Evolutionary conservation across 2,113 vertebrate species (phyloP).

Genomic region (Ascaphus truei): DNA sequence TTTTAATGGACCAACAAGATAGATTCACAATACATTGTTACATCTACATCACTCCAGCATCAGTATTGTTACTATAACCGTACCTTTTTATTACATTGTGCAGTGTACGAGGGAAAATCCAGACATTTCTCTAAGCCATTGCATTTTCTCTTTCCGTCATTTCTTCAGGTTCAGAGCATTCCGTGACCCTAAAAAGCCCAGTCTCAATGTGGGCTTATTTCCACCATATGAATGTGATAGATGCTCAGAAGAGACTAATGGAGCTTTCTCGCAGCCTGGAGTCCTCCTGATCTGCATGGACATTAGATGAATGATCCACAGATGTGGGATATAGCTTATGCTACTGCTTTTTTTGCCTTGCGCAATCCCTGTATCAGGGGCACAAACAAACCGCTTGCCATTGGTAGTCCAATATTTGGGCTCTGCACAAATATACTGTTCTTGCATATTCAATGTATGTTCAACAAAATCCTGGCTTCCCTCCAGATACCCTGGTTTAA

Average conservation of each 20-base stretch:
- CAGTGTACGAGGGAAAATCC: too few species aligned
- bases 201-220: conserved; percentile 73
- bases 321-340: not conserved
- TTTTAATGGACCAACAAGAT: too few species aligned
- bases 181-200: conserved; percentile 65
- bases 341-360: not conserved
- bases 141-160: too few species aligned
- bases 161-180: conserved; percentile 75
- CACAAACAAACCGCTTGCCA: not conserved
- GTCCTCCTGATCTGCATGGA: conserved; percentile 48
- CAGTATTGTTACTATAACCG: too few species aligned
- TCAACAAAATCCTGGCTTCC: too few species aligned
- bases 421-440: too few species aligned
- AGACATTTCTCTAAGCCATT: too few species aligned
- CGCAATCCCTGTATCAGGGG: conserved; percentile 28
- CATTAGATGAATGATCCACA: not conserved
- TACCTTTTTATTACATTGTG: too few species aligned
- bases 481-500: not conserved
- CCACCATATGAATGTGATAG: conserved; percentile 84
- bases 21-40: too few species aligned
- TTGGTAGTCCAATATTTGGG: conserved; percentile 2
- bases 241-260: conserved; percentile 85
- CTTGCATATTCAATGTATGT: too few species aligned
- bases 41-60: too few species aligned
- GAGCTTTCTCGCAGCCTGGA: conserved; percentile 80